These are phyloP conservation scores for Bombus pascuorum DNA, from an alignment of 1,140 invertebrate genomes.

Conservation along the genomic window DNA sequence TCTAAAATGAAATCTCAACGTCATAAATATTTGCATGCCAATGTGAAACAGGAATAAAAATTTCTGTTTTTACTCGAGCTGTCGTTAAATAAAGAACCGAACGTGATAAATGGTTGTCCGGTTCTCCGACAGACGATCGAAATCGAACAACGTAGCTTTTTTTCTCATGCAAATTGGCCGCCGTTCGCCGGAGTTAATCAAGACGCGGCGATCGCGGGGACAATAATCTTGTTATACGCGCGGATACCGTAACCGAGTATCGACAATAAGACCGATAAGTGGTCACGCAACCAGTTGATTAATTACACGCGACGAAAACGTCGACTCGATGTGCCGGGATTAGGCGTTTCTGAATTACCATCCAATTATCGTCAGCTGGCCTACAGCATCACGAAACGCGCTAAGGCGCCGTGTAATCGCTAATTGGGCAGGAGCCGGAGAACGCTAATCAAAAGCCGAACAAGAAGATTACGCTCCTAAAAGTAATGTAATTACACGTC, in stretches of 20 bases:
- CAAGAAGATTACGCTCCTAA: slow-evolving; percentile 27
- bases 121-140: background rate
- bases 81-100: background rate
- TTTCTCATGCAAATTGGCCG: slow-evolving; percentile 38
- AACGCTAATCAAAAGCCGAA: slow-evolving; percentile 19
- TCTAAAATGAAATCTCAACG: background rate
- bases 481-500: slow-evolving; percentile 39
- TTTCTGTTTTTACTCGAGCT: background rate
- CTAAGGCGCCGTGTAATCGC: slow-evolving; percentile 22
- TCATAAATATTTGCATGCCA: background rate
- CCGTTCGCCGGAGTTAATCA: slow-evolving; percentile 40
- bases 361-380: slow-evolving; percentile 61
- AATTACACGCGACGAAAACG: slow-evolving; percentile 56
- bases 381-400: slow-evolving; percentile 24
- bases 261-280: slow-evolving; percentile 60
- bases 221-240: slow-evolving; percentile 60
- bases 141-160: background rate
- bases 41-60: background rate
- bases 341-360: slow-evolving; percentile 57
- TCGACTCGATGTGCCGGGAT: slow-evolving; percentile 11
- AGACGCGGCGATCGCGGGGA: slow-evolving; percentile 47
- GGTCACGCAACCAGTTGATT: slow-evolving; percentile 58
- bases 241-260: slow-evolving; percentile 45
- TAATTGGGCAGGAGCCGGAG: slow-evolving; percentile 29
- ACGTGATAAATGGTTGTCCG: slow-evolving; percentile 4